Evolutionary conservation across 92 coral and sea anemone species (phyloP), one percentile per base, ranked within the genome.

Genomic region (Montipora capitata): DNA sequence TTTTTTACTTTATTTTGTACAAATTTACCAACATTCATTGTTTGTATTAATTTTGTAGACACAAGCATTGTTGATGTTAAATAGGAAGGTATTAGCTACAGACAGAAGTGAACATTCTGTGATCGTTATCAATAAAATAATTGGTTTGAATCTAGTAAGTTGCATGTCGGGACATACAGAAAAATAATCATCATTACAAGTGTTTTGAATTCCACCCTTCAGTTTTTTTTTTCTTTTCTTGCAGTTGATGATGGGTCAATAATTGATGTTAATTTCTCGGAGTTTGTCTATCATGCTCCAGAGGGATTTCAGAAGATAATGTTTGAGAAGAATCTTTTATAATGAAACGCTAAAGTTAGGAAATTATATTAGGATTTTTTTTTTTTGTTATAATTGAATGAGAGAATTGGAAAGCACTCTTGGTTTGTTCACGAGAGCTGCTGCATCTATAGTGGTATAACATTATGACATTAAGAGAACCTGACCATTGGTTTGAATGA

Each of bases 161-260:
- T 27, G 0, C 35, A 27, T 27, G 35, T 27, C 2, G 35, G 35
- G 35, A 18, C 20, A 18, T 18, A 0, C 20, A 18, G 20, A 18
- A 27, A 27, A 27, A 27, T 27, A 48, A 48, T 0, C 52, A 48
- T 48, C 52, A 48, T 10, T 48, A 10, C 6, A 48, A 45, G 1
- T 48, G 52, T 48, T 48, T 48, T 48, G 52, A 5, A 48, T 48
- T 48, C 52, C 11, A 0, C 27, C 20, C 44, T 43, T 65, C 9
- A 20, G 44, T 6, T 7, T 6, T 35, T 20, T 13, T 49, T 48
- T 38, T 94, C 80, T 40, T 83, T 77, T 72, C 70, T 87, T 81
- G 54, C 95, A 97, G 99, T 97, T 91, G 99, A 97, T 75, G 99
- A 97, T 84, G 99, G 99, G 40, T 94, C 99, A 57, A 97, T 97